Evolutionary conservation across 2,113 vertebrate genomes (phyloP).

Genomic region (Leptocoma aspasia): DNA sequence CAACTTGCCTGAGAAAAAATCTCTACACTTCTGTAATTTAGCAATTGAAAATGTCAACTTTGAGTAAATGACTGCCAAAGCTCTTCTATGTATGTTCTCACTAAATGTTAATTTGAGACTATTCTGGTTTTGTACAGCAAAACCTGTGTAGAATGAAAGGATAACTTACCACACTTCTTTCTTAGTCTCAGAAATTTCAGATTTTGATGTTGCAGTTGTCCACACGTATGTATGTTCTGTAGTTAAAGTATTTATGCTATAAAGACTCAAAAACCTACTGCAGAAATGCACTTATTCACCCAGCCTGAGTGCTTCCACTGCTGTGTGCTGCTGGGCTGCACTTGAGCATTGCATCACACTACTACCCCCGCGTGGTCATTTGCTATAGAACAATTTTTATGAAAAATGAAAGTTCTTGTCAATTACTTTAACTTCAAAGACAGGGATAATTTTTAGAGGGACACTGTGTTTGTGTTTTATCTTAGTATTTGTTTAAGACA

Average conservation of each 20-base stretch:
- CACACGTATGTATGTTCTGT: fast-evolving
- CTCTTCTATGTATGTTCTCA: not conserved
- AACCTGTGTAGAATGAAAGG: not conserved
- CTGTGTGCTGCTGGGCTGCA: not conserved
- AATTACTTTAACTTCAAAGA: not conserved
- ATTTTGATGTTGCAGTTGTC: not conserved
- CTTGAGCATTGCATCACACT: not conserved
- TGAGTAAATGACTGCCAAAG: not conserved
- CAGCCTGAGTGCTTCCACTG: fast-evolving
- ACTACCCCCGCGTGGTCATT: conserved; percentile 69
- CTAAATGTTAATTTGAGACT: not conserved
- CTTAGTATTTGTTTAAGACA: not conserved
- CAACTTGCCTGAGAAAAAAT: not conserved
- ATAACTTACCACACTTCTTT: not conserved
- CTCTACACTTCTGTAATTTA: not conserved
- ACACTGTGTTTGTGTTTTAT: not conserved
- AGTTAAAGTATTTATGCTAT: not conserved
- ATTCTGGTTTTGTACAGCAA: not conserved
- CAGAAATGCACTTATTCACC: not conserved
- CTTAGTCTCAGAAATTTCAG: not conserved
- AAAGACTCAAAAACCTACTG: not conserved
- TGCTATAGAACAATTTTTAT: not conserved
- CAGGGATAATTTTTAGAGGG: not conserved
- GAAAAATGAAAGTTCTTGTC: not conserved
- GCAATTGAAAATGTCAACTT: not conserved